phyloP scores from a whole-genome alignment of 2,888 invertebrate species.

The Ephialtes manifestator region DNA sequence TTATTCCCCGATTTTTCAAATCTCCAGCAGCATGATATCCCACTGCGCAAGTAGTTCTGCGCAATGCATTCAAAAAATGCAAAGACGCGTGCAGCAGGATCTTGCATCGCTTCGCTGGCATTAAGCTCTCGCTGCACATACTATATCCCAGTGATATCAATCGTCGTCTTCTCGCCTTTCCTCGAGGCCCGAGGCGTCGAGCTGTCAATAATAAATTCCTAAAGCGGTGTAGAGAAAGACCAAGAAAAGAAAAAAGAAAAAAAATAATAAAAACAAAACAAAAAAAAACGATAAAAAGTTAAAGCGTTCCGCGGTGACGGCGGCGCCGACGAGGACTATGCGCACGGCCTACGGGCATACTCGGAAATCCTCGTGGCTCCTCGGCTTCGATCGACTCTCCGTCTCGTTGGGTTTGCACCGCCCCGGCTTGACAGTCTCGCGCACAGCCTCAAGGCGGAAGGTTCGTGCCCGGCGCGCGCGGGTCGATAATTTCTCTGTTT shows the following conservation, averaged over 20 bases:
- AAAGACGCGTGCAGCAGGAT: not conserved
- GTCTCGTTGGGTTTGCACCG: constrained; percentile 66
- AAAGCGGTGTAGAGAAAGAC: not conserved
- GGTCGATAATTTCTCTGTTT: not conserved
- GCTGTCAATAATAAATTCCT: constrained; percentile 16
- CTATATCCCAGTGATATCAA: constrained; percentile 5
- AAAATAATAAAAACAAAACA: not conserved
- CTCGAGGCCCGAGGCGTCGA: constrained; percentile 1
- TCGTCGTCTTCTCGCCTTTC: constrained; percentile 28
- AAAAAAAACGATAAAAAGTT: not conserved
- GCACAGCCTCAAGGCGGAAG: constrained; percentile 73
- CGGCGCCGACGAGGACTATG: constrained; percentile 24
- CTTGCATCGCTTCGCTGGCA: not conserved
- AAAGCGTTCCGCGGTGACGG: not conserved
- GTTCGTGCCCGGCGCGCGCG: constrained; percentile 41
- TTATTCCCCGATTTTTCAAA: too few relatives aligned
- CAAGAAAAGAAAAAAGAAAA: not conserved
- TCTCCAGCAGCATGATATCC: too few relatives aligned
- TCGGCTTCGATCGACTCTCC: constrained; percentile 44
- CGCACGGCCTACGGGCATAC: constrained; percentile 39
- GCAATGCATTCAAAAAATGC: not conserved
- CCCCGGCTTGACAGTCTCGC: constrained; percentile 77
- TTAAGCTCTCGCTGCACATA: not conserved
- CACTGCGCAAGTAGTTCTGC: not conserved
- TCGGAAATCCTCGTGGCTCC: constrained; percentile 71